phyloP scores from a whole-genome alignment of 1,140 invertebrate species.

The Amphibalanus amphitrite region DNA sequence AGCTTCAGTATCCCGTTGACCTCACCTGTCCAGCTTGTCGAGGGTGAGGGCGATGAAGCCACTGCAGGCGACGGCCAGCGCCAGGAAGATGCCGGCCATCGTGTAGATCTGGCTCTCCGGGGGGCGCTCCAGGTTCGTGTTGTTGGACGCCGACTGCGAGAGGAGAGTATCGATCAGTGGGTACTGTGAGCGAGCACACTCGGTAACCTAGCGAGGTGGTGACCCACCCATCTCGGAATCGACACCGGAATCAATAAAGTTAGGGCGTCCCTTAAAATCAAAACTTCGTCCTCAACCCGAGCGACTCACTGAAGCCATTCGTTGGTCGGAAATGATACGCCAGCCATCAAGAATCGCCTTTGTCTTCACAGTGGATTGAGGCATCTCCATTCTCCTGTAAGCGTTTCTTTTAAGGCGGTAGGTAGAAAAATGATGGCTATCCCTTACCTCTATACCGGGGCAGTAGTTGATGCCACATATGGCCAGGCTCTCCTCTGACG shows the following conservation, averaged over 20 bases:
- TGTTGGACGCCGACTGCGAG: constrained; percentile 4
- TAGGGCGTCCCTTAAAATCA: no score
- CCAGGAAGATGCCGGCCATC: constrained; percentile 72
- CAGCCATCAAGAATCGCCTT: neutral
- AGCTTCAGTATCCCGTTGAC: no score
- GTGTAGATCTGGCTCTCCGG: constrained; percentile 67
- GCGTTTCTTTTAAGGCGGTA: no score
- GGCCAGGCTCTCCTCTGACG: constrained; percentile 8
- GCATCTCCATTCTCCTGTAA: no score
- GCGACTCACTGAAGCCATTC: no score
- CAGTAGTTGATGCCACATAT: constrained; percentile 69
- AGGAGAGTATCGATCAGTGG: neutral
- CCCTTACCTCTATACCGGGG: constrained; percentile 11
- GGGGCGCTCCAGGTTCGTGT: constrained; percentile 43
- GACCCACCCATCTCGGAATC: no score
- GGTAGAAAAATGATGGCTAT: no score
- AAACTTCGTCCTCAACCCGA: no score
- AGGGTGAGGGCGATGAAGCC: constrained; percentile 69
- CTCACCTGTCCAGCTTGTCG: constrained; percentile 65
- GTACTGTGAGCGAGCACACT: no score
- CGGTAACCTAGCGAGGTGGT: no score
- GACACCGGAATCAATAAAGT: no score
- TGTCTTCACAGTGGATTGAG: constrained; percentile 4
- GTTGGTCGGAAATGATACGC: neutral
- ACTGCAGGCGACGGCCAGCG: constrained; percentile 64